phyloP scores from a whole-genome alignment of 2,113 vertebrate genomes.

The Telmatochromis sp. region DNA sequence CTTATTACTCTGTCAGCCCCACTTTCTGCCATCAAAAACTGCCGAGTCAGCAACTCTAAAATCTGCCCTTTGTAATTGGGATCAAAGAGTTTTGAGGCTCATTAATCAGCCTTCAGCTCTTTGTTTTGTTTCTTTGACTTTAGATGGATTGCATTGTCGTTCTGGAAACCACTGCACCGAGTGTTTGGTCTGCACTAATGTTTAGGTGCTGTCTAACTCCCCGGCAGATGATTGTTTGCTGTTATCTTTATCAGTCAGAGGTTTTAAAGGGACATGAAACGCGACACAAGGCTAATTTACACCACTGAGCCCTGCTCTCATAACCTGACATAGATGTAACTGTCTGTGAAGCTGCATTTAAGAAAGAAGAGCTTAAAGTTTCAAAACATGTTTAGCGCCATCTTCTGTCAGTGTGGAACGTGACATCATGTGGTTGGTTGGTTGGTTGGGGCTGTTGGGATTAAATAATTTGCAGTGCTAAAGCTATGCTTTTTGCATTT shows the following conservation, averaged over 20 bases:
- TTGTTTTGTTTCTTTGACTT: background rate
- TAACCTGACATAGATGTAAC: background rate
- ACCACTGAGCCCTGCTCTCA: background rate
- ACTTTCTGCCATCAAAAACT: background rate
- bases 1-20: fast-evolving
- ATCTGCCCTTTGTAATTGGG: background rate
- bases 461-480: background rate
- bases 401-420: fast-evolving
- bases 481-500: background rate
- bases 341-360: background rate
- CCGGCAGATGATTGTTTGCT: background rate
- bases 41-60: fast-evolving
- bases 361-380: background rate
- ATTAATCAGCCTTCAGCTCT: background rate
- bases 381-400: background rate
- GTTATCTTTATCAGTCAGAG: background rate
- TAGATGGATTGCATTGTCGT: background rate
- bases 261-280: background rate
- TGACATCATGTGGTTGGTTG: background rate
- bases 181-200: background rate
- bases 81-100: background rate
- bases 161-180: background rate
- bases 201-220: background rate
- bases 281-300: fast-evolving
- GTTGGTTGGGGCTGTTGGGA: background rate